Percentiles rank a stretch among this genome's conserved stretches.
Conservation (phyloP, 2,888 invertebrate species). For the Lydus trimaculatus region DNA sequence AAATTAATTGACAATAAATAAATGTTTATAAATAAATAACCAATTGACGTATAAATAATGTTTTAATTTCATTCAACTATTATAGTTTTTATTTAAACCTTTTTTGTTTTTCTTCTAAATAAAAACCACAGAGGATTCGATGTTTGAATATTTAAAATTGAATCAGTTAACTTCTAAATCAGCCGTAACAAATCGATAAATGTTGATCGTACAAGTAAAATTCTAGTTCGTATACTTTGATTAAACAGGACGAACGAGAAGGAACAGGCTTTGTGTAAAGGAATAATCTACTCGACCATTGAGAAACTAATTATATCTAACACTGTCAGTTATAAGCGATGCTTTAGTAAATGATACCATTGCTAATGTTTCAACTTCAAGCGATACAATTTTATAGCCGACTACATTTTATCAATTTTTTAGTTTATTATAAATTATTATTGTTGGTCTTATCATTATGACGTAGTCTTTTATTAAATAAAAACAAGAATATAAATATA, state of each 20-base stretch:
- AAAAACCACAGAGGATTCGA: conserved; percentile 2
- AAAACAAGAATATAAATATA: too few relatives aligned
- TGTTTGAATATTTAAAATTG: conserved; percentile 33
- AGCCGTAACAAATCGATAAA: conserved; percentile 45
- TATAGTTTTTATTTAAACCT: neutral
- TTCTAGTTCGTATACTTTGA: conserved; percentile 34
- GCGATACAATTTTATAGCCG: conserved; percentile 4
- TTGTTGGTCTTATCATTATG: neutral
- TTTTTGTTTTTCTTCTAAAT: neutral
- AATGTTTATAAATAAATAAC: conserved; percentile 11
- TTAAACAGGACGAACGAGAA: conserved; percentile 32
- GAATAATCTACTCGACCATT: conserved; percentile 18
- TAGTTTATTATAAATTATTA: neutral
- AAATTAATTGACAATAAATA: conserved; percentile 17
- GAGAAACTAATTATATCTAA: conserved; percentile 23
- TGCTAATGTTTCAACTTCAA: conserved; percentile 15
- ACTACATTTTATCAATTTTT: neutral
- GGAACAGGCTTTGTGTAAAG: conserved; percentile 18
- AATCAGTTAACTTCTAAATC: conserved; percentile 44
- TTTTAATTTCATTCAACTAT: neutral
- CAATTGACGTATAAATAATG: neutral
- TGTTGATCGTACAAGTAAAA: conserved; percentile 44
- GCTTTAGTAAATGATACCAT: conserved; percentile 26
- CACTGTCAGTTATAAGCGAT: conserved; percentile 23
- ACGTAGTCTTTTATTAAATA: too few relatives aligned